Evolutionary conservation across 2,888 invertebrate species (phyloP).

Genomic region (Amphipoea oculea): DNA sequence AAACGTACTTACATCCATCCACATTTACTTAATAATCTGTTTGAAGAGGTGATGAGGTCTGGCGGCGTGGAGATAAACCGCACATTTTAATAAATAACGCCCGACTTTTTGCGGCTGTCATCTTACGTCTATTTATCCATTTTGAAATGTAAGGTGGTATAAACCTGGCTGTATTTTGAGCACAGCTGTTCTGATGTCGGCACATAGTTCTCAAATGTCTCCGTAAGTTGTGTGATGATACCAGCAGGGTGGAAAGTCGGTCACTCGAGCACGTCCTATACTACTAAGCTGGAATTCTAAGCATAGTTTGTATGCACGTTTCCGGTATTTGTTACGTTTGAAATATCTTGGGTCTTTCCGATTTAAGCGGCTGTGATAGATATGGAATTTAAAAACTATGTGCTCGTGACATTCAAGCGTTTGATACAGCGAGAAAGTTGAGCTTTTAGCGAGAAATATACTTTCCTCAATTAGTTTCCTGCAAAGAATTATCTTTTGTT

Average conservation of each 20-base stretch:
- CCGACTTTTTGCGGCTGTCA: conserved; percentile 23
- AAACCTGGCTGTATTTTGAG: conserved; percentile 55
- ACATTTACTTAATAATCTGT: conserved; percentile 19
- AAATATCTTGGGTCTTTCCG: conserved; percentile 60
- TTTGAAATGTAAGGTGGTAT: conserved; percentile 17
- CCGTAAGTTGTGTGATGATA: conserved; percentile 67
- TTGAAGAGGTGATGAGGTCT: conserved; percentile 35
- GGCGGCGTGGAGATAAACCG: conserved; percentile 37
- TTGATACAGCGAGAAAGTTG: conserved; percentile 16
- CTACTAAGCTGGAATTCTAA: conserved; percentile 69
- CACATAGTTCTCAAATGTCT: conserved; percentile 74
- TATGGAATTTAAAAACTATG: conserved; percentile 55
- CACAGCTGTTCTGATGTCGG: conserved; percentile 72
- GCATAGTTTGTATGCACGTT: conserved; percentile 68
- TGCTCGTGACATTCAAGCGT: conserved; percentile 9
- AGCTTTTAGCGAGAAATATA: conserved; percentile 21
- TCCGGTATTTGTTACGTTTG: conserved; percentile 67
- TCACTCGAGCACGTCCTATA: conserved; percentile 74
- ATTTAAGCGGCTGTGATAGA: conserved; percentile 49
- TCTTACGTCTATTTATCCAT: conserved; percentile 34
- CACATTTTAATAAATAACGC: conserved; percentile 37
- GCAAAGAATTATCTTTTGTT: conserved; percentile 27
- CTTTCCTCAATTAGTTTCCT: conserved; percentile 19
- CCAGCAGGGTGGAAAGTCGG: conserved; percentile 70
- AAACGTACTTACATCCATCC: conserved; percentile 27